Conservation (phyloP, 1,140 invertebrate genomes). For the Aphaenogaster floridana region DNA sequence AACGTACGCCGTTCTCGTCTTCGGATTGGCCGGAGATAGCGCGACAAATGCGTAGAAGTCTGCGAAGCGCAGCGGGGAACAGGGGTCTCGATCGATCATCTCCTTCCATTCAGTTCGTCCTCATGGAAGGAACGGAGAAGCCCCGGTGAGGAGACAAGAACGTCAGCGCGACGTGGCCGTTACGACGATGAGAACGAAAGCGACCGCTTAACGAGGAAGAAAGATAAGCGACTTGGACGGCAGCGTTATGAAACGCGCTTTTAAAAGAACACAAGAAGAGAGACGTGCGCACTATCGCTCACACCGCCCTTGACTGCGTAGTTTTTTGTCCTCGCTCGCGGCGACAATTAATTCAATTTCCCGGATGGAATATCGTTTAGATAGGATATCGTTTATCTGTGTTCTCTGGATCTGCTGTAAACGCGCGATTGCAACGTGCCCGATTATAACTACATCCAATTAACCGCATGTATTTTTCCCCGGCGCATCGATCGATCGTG, state of each 20-base stretch:
- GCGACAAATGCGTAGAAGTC: not conserved
- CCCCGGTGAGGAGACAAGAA: slow-evolving; percentile 31
- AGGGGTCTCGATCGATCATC: slow-evolving; percentile 79
- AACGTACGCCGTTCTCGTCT: slow-evolving; percentile 40
- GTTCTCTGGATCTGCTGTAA: not conserved
- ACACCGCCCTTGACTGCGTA: not conserved
- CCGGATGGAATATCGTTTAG: not conserved
- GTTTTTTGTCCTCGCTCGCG: too few species aligned
- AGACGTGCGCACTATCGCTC: not conserved
- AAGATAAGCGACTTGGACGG: not conserved
- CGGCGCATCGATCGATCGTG: slow-evolving; percentile 34
- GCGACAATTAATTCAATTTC: slow-evolving; percentile 9
- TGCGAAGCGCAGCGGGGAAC: not conserved
- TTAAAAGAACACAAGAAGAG: not conserved
- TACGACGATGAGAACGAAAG: slow-evolving; percentile 20
- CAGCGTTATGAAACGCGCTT: not conserved
- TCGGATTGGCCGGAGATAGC: slow-evolving; percentile 67
- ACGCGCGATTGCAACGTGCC: not conserved
- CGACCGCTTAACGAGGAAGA: slow-evolving; percentile 4
- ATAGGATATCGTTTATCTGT: not conserved
- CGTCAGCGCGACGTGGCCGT: not conserved
- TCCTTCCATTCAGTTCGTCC: slow-evolving; percentile 80
- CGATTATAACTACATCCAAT: slow-evolving; percentile 38
- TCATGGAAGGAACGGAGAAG: slow-evolving; percentile 19
- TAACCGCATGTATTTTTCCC: not conserved